Evolutionary conservation across 2,797 vertebrate genomes (phyloP).

Genomic region (Furcifer pardalis): DNA sequence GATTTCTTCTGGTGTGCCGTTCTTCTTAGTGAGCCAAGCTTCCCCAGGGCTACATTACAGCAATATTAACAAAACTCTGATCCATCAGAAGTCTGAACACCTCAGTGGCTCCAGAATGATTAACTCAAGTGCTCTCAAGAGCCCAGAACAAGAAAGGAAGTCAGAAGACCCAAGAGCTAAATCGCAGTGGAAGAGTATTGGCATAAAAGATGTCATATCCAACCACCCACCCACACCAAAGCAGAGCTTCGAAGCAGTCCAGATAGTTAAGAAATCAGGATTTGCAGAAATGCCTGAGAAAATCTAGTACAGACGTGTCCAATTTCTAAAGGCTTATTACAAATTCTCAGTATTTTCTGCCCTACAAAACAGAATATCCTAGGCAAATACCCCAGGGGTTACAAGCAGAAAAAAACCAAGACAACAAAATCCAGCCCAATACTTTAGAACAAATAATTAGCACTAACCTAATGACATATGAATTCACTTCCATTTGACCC

Average conservation of each 20-base stretch:
- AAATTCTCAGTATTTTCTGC: background rate
- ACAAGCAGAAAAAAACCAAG: background rate
- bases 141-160: background rate
- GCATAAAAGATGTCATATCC: background rate
- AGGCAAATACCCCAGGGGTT: background rate
- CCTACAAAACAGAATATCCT: background rate
- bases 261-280: background rate
- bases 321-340: no score
- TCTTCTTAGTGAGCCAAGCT: background rate
- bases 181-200: accelerated
- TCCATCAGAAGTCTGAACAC: conserved; percentile 29
- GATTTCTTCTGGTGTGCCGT: background rate
- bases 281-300: background rate
- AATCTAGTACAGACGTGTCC: background rate
- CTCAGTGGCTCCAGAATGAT: conserved; percentile 27
- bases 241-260: background rate
- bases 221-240: no score
- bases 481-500: background rate
- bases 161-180: background rate
- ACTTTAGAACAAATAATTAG: background rate
- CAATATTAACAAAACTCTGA: conserved; percentile 21
- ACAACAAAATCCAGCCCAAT: background rate
- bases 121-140: conserved; percentile 25
- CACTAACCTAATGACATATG: background rate
- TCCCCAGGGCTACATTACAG: conserved; percentile 26